Percentiles rank a stretch among this genome's conserved stretches.
phyloP scores from a whole-genome alignment of 2,113 vertebrate species.

The Aplodontia rufa region DNA sequence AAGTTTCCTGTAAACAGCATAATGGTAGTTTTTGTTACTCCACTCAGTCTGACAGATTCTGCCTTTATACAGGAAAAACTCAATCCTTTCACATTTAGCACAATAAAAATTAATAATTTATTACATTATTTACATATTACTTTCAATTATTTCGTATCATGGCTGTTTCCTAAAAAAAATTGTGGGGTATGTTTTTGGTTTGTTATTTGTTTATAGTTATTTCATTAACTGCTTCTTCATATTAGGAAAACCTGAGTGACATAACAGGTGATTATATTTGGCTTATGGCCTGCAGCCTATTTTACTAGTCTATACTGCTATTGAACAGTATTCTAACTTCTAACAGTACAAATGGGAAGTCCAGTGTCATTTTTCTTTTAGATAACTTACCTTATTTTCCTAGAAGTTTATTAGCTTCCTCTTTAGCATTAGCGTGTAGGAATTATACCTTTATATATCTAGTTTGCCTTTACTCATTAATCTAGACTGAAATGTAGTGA shows the following conservation, averaged over 20 bases:
- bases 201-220: neutral
- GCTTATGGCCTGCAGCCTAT: neutral
- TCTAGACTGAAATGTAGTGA: neutral
- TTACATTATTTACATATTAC: neutral
- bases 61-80: neutral
- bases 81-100: neutral
- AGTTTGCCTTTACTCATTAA: neutral
- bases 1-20: neutral
- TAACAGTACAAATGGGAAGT: neutral
- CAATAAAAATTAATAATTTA: neutral
- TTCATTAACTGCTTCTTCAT: neutral
- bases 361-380: neutral
- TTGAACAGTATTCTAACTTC: neutral
- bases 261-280: neutral
- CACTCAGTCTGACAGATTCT: neutral
- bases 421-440: neutral
- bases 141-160: neutral
- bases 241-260: neutral
- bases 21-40: neutral
- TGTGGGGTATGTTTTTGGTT: neutral
- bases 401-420: constrained; percentile 2
- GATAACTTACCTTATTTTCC: neutral
- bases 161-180: no score
- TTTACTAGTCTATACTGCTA: neutral
- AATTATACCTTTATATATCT: neutral